These are phyloP conservation scores for Koerneria pararmatus DNA, from an alignment of 2,888 invertebrate genomes.

Conservation along the genomic window DNA sequence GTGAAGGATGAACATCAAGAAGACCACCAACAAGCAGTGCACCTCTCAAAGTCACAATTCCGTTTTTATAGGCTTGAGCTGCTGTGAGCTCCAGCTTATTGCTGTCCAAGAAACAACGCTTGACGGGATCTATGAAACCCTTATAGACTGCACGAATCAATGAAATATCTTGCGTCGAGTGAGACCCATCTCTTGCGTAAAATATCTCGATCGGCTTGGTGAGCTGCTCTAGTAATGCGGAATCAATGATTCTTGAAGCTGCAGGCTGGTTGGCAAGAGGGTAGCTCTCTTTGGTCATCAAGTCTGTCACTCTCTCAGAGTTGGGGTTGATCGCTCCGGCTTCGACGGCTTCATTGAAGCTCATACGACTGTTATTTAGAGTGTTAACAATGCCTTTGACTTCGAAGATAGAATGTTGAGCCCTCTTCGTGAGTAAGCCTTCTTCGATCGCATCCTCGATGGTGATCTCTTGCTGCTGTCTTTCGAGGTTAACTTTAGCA, in stretches of 20 bases:
- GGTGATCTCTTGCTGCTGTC: slow-evolving; percentile 57
- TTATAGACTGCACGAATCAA: slow-evolving; percentile 78
- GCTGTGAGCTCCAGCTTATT: slow-evolving; percentile 73
- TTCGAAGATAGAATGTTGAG: slow-evolving; percentile 82
- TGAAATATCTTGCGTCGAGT: too few relatives aligned
- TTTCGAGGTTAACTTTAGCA: slow-evolving; percentile 67
- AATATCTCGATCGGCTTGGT: slow-evolving; percentile 75
- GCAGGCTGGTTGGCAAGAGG: slow-evolving; percentile 58
- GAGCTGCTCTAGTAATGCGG: slow-evolving; percentile 71
- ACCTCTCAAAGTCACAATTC: slow-evolving; percentile 80
- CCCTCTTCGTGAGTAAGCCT: slow-evolving; percentile 81
- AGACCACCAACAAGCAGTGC: slow-evolving; percentile 80
- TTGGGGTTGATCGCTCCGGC: slow-evolving; percentile 75
- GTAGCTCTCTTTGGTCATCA: slow-evolving; percentile 41
- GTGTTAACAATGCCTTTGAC: slow-evolving; percentile 85
- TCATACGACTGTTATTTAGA: slow-evolving; percentile 76
- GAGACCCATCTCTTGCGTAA: slow-evolving; percentile 72
- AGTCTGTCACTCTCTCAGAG: slow-evolving; percentile 59
- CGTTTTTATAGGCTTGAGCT: slow-evolving; percentile 76
- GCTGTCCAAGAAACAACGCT: slow-evolving; percentile 66
- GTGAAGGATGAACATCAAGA: slow-evolving; percentile 69
- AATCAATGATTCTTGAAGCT: slow-evolving; percentile 60
- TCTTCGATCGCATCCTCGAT: slow-evolving; percentile 82
- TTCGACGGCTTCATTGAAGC: slow-evolving; percentile 76
- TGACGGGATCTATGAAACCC: slow-evolving; percentile 80